Evolutionary conservation across 2,113 vertebrate genomes (phyloP), one percentile per base, ranked within the genome.

Genomic region (Archocentrus centrarchus): DNA sequence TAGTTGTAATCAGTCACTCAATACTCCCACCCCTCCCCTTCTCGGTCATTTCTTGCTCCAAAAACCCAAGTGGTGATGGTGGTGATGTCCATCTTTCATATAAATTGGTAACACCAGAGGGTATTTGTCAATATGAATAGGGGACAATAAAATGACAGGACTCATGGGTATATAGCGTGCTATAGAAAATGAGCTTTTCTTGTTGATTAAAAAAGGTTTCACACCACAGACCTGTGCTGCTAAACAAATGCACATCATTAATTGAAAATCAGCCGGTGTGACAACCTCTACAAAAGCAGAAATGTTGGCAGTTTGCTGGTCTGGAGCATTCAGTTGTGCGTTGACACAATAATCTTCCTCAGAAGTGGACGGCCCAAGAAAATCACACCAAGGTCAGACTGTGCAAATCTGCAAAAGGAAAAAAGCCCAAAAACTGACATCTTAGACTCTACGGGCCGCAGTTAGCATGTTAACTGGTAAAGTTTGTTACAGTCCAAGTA

Each of bases 181-280:
- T 64, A 41, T 79, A 3, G 30, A 24, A 77, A 77, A 75, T 44
- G 14, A 82, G 66, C 59, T 79, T 59, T 53, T 70, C 53, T 59
- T 50, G 47, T 50, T 90, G 59, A 91, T 90, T 81, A 61, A 41
- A 3, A 41, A 8, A 39, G 20, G 8, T 39, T 22, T 63, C 35
- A 47, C 4, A 15, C 13, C 13, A 6, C 5, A 6, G 5, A n/a
- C 0, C 32, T 63, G 11, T 63, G 35, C 35, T 63, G 32, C 35
- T 63, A 1, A 39, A 39, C 11, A 41, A 64, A 64, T 22, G 35
- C 0, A 0, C 11, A 39, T 22, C 1, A 14, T 64, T 39, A 39
- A 64, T 0, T 5, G 61, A 2, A 39, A 11, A 39, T 63, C 61
- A 63, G 35, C 2, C n/a, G 35, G 6, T 63, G 35, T 20, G 32